phyloP scores from a whole-genome alignment of 2,113 vertebrate species.

The Xenopus borealis region DNA sequence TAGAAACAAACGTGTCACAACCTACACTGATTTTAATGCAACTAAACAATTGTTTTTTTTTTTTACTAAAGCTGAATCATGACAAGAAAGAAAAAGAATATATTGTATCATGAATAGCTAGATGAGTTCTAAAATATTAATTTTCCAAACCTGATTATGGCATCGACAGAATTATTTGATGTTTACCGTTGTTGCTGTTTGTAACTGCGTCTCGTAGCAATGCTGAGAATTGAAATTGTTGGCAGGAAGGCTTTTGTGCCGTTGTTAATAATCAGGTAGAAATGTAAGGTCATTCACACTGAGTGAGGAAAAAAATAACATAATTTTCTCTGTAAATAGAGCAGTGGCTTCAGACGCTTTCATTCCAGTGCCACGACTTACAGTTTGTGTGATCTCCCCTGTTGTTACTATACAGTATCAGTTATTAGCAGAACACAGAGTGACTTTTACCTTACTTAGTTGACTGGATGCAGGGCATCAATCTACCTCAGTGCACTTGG shows the following conservation, averaged over 20 bases:
- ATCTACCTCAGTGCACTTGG: neutral
- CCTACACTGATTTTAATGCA: too few relatives aligned
- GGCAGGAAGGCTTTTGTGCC: constrained; percentile 14
- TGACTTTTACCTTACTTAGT: neutral
- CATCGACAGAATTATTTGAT: too few relatives aligned
- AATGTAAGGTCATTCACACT: constrained; percentile 25
- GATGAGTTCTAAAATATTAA: too few relatives aligned
- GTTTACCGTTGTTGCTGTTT: neutral
- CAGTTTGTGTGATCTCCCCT: constrained; percentile 51
- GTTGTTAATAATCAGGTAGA: constrained; percentile 16
- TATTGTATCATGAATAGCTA: too few relatives aligned
- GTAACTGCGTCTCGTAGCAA: constrained; percentile 7
- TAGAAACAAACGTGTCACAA: constrained; percentile 6
- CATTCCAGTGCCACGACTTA: constrained; percentile 54
- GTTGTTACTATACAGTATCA: constrained; percentile 45
- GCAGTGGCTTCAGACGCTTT: constrained; percentile 39
- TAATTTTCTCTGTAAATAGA: constrained; percentile 52
- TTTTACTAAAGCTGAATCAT: neutral
- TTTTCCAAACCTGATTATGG: too few relatives aligned
- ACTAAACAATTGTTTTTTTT: too few relatives aligned
- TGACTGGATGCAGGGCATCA: constrained; percentile 37
- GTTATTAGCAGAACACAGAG: constrained; percentile 45
- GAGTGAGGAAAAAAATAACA: constrained; percentile 35
- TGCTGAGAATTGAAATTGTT: constrained; percentile 11
- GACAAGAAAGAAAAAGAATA: neutral